A percentile compares a stretch with the other conserved stretches of the same genome.
Conservation (phyloP, 2,113 vertebrate species). For the Myiozetetes cayanensis region DNA sequence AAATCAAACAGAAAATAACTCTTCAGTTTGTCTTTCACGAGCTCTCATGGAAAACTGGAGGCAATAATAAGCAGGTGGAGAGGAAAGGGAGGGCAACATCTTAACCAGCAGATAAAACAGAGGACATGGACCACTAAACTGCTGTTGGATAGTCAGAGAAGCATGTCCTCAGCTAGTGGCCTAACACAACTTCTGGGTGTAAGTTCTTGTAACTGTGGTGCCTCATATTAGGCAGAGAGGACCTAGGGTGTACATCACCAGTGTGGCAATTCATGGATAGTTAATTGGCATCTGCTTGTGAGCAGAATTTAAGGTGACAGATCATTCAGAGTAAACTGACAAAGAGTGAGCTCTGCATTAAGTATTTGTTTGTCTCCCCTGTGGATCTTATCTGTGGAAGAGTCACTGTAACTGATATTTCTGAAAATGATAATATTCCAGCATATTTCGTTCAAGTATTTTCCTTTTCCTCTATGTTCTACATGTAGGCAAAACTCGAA, state of each 20-base stretch:
- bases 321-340: not conserved
- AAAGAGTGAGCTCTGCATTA: not conserved
- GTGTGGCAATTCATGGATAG: not conserved
- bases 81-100: not conserved
- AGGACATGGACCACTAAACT: not conserved
- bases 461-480: not conserved
- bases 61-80: not conserved
- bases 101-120: not conserved
- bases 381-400: not conserved
- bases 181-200: not conserved
- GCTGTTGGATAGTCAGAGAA: not conserved
- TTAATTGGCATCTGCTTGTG: not conserved
- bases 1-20: not conserved
- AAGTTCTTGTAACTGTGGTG: not conserved
- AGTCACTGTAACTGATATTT: not conserved
- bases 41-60: not conserved
- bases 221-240: not conserved
- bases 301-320: not conserved
- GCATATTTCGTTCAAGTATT: not conserved
- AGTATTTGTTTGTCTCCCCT: not conserved
- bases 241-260: not conserved
- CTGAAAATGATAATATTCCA: not conserved
- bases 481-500: not conserved
- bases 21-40: not conserved
- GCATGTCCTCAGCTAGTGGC: not conserved